Conservation (phyloP, 1,140 invertebrate species). For the Himalopsyche phryganea region DNA sequence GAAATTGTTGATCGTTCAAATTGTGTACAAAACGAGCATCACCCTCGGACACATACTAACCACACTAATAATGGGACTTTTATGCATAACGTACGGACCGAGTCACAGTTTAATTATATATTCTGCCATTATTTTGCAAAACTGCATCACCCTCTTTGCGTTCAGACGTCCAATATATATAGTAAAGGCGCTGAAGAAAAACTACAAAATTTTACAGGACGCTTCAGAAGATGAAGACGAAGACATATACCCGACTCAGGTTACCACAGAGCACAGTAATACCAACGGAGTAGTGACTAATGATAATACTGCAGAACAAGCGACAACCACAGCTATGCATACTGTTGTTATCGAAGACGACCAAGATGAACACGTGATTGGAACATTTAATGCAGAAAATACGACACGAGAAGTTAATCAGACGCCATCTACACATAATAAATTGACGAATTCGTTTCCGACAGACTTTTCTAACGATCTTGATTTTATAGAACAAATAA, state of each 20-base stretch:
- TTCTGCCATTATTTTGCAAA: constrained; percentile 48
- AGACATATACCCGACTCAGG: constrained; percentile 42
- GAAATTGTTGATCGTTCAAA: constrained; percentile 42
- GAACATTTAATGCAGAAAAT: constrained; percentile 44
- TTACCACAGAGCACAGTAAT: background rate
- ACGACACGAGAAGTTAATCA: constrained; percentile 45
- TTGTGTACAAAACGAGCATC: constrained; percentile 44
- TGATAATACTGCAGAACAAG: constrained; percentile 6
- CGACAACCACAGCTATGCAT: background rate
- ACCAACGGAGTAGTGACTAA: background rate
- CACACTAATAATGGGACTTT: constrained; percentile 41
- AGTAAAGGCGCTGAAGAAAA: constrained; percentile 43
- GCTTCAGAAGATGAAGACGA: constrained; percentile 50
- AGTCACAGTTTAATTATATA: constrained; percentile 45
- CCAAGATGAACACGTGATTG: constrained; percentile 43
- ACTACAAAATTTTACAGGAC: constrained; percentile 47
- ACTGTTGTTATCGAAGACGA: constrained; percentile 35
- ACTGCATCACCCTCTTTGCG: constrained; percentile 44
- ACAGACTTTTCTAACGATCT: constrained; percentile 35
- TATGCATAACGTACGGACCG: constrained; percentile 40
- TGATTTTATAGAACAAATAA: constrained; percentile 40
- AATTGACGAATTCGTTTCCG: constrained; percentile 10
- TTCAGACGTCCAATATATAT: constrained; percentile 48
- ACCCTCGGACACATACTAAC: constrained; percentile 44
- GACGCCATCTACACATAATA: constrained; percentile 34